Evolutionary conservation across 2,888 invertebrate genomes (phyloP).

Genomic region (Pollenia labialis): DNA sequence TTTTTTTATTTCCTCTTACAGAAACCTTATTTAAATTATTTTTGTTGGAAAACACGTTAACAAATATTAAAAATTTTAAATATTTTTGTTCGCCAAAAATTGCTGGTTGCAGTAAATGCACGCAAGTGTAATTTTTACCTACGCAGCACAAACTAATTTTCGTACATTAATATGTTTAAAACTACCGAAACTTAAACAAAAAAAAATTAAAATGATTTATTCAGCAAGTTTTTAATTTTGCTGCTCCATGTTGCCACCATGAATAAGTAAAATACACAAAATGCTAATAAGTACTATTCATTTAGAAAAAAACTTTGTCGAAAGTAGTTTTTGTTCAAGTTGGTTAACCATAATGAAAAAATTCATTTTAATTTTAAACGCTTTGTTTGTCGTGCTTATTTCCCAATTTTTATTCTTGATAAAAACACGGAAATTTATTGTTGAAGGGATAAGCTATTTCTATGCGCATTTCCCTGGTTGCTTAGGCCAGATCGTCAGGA

Average conservation of each 20-base stretch:
- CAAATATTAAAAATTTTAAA: neutral
- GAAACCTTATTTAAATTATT: no score
- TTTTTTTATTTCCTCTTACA: no score
- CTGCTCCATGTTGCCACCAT: constrained; percentile 13
- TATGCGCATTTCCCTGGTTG: no score
- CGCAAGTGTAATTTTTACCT: constrained; percentile 58
- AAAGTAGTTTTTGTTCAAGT: neutral
- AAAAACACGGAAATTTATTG: no score
- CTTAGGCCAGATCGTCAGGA: no score
- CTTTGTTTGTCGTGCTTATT: no score
- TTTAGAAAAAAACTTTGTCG: constrained; percentile 48
- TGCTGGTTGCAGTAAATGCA: constrained; percentile 28
- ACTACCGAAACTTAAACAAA: constrained; percentile 27
- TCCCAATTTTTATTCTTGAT: no score
- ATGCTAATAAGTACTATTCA: constrained; percentile 51
- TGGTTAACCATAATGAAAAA: no score
- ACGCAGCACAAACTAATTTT: constrained; percentile 55
- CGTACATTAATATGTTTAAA: constrained; percentile 44
- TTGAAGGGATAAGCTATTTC: no score
- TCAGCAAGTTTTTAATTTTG: constrained; percentile 57
- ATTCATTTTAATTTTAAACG: no score
- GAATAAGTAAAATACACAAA: constrained; percentile 42
- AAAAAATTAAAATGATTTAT: constrained; percentile 48
- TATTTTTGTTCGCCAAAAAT: constrained; percentile 3
- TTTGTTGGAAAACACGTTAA: no score